Evolutionary conservation across 2,888 invertebrate species (phyloP), one percentile per base, ranked within the genome.

Genomic region (Lasioglossum marginatum): DNA sequence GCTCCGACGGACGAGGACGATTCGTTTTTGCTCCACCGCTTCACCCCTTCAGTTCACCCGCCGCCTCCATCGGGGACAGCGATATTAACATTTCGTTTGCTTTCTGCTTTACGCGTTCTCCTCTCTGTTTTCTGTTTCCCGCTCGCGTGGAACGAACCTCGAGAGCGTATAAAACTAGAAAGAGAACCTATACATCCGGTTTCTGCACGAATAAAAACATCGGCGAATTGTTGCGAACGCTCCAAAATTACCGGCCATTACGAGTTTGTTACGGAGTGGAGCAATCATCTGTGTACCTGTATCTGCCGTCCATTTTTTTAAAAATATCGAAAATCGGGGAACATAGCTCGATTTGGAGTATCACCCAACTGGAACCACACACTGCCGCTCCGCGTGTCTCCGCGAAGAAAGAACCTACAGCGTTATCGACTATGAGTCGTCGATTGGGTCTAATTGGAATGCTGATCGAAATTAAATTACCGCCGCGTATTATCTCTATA

Each of bases 21-120:
- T 23, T 68, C 66, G 66, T 34, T 68, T 34, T 37, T 10, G 34
- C 34, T 34, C 31, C 34, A 19, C 8, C 19, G 19, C 60, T 12
- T 12, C n/a, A 1, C 57, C n/a, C n/a, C n/a, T n/a, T n/a, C n/a
- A n/a, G n/a, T 19, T n/a, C n/a, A 5, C 57, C 52, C 23, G 52
- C 23, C 23, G 27, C 4, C 34, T 66, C 66, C 34, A 8, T 23
- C 66, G 34, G 10, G 34, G 10, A 34, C 34, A 23, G 66, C 34
- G 34, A 68, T 68, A 68, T 68, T 68, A 68, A 68, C 66, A 68
- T 68, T 68, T 68, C 34, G 34, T 68, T 68, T 68, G 34, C 66
- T 23, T 37, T 57, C 57, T n/a, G 52, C 52, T 52, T 23, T 52
- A 8, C 23, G 52, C 23, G 23, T 48, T 48, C 48, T 48, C 23